phyloP scores from a whole-genome alignment of 2,113 vertebrate species.

The Piliocolobus tephrosceles region DNA sequence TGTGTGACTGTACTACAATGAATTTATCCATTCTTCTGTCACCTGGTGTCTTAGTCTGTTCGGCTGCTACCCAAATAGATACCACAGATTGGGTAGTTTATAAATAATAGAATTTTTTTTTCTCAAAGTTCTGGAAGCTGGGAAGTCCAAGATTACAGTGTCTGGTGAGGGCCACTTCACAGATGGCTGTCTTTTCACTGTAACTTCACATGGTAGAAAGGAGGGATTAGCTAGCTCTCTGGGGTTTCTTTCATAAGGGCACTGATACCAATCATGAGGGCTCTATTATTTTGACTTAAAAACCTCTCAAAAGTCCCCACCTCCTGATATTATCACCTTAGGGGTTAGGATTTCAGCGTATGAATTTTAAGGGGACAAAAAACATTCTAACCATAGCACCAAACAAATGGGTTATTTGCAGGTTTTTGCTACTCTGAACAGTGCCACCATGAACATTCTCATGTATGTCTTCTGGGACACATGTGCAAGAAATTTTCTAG shows the following conservation, averaged over 20 bases:
- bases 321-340: background rate
- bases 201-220: background rate
- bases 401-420: background rate
- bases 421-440: constrained; percentile 26
- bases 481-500: background rate
- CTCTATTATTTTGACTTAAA: background rate
- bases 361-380: background rate
- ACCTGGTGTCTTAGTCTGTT: background rate
- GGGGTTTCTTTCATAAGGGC: background rate
- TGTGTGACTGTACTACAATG: background rate
- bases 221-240: background rate
- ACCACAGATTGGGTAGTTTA: background rate
- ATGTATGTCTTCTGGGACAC: background rate
- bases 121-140: background rate
- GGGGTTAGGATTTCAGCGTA: background rate
- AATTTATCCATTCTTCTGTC: background rate
- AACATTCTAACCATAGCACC: background rate
- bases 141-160: background rate
- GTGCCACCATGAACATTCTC: background rate
- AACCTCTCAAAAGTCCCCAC: background rate
- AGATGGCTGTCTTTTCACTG: background rate
- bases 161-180: background rate
- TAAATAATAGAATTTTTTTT: background rate
- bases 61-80: background rate
- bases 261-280: background rate